These are phyloP conservation scores for Lepus townsendii DNA, from an alignment of 2,797 vertebrate species.

Conservation along the genomic window DNA sequence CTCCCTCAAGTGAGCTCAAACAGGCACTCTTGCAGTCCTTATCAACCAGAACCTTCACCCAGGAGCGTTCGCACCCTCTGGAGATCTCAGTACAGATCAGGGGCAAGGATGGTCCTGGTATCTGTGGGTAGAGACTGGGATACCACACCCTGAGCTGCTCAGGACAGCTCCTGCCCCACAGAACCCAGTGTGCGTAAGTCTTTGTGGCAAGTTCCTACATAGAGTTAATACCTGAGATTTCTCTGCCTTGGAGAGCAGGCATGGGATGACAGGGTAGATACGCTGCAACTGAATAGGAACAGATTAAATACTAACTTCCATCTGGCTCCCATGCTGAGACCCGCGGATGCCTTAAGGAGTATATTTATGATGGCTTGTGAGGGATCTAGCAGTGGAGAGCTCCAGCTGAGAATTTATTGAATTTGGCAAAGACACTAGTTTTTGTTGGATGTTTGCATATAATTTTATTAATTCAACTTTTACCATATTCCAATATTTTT, in stretches of 20 bases:
- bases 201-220: neutral
- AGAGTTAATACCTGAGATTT: neutral
- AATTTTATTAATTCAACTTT: constrained; percentile 84
- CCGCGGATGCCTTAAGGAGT: constrained; percentile 62
- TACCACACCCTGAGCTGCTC: neutral
- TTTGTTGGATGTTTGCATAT: constrained; percentile 83
- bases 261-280: constrained; percentile 17
- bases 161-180: no score
- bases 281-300: constrained; percentile 35
- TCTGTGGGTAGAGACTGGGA: neutral
- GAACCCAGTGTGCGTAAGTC: neutral
- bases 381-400: neutral
- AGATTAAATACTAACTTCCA: constrained; percentile 71
- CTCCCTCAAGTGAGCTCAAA: neutral
- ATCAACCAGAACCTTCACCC: neutral
- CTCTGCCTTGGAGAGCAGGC: neutral
- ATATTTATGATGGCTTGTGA: constrained; percentile 58
- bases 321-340: constrained; percentile 70
- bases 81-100: neutral
- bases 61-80: neutral
- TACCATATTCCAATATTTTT: constrained; percentile 83
- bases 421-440: constrained; percentile 72
- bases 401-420: constrained; percentile 74
- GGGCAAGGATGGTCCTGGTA: rapidly evolving
- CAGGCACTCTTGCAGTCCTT: rapidly evolving